These are phyloP conservation scores for Psittacus erithacus DNA, from an alignment of 2,113 vertebrate species.

Conservation along the genomic window DNA sequence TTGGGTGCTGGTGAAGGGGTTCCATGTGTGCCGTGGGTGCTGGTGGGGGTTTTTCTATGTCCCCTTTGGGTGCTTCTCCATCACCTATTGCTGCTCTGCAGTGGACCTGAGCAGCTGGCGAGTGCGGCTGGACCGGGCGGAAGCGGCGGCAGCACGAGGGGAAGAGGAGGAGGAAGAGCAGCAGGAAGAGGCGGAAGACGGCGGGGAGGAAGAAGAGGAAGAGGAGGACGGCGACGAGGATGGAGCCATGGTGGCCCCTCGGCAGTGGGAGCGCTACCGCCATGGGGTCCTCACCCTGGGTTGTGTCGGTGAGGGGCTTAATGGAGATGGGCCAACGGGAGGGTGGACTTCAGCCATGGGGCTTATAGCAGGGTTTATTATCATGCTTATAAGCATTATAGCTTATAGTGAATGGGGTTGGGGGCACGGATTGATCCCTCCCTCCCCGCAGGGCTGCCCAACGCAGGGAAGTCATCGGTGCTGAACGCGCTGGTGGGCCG, in stretches of 20 bases:
- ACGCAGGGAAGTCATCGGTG: slow-evolving; percentile 92
- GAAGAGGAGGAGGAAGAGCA: slow-evolving; percentile 72
- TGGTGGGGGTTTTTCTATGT: neutral
- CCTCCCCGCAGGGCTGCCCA: slow-evolving; percentile 81
- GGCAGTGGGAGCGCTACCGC: slow-evolving; percentile 84
- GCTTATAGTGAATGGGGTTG: neutral
- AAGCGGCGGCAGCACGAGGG: slow-evolving; percentile 67
- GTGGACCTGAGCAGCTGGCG: slow-evolving; percentile 91
- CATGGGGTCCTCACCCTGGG: slow-evolving; percentile 90
- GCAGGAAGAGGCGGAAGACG: slow-evolving; percentile 75
- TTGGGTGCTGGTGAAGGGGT: no score
- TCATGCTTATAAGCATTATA: no score
- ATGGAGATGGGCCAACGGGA: neutral
- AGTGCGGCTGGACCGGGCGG: slow-evolving; percentile 87
- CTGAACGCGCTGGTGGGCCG: slow-evolving; percentile 89
- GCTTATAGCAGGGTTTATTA: no score
- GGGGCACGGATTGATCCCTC: neutral
- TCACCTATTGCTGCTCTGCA: neutral
- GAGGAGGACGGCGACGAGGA: slow-evolving; percentile 79
- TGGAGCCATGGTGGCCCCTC: neutral
- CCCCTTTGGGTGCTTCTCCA: neutral
- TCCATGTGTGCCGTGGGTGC: neutral
- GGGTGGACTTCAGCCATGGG: neutral
- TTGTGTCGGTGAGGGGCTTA: slow-evolving; percentile 68
- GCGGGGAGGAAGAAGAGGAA: slow-evolving; percentile 68